phyloP scores from a whole-genome alignment of 2,113 vertebrate genomes.

The Siniperca chuatsi region DNA sequence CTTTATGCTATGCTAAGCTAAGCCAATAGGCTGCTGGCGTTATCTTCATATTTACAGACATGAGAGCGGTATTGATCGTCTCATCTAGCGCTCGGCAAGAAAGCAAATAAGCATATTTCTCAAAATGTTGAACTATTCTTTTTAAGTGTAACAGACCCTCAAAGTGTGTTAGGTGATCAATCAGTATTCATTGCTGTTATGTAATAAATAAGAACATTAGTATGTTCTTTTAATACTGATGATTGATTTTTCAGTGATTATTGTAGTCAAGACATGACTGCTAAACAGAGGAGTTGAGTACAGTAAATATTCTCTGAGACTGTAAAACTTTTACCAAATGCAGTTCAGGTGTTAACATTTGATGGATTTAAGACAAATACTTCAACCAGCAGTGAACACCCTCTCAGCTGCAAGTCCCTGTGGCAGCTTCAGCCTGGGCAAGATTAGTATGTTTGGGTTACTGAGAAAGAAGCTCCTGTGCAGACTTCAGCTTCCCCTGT shows the following conservation, averaged over 20 bases:
- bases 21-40: background rate
- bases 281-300: background rate
- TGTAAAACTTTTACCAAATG: background rate
- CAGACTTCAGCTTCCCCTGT: slow-evolving; percentile 12
- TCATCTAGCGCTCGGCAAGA: background rate
- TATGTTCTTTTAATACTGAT: background rate
- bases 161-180: no score
- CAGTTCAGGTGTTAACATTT: slow-evolving; percentile 1
- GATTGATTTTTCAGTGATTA: background rate
- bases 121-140: background rate
- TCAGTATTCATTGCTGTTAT: background rate
- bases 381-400: slow-evolving; percentile 24
- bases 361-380: slow-evolving; percentile 34
- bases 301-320: slow-evolving; percentile 3
- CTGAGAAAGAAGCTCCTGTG: slow-evolving; percentile 30
- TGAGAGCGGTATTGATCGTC: background rate
- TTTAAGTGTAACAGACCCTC: background rate
- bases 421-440: slow-evolving; percentile 21
- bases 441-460: slow-evolving; percentile 35
- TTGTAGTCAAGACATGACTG: background rate
- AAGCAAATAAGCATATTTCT: background rate
- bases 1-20: background rate
- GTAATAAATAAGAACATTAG: background rate
- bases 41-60: background rate
- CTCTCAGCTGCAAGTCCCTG: slow-evolving; percentile 19